Evolutionary conservation across 2,888 invertebrate species (phyloP).

Genomic region (Acleris laterana): DNA sequence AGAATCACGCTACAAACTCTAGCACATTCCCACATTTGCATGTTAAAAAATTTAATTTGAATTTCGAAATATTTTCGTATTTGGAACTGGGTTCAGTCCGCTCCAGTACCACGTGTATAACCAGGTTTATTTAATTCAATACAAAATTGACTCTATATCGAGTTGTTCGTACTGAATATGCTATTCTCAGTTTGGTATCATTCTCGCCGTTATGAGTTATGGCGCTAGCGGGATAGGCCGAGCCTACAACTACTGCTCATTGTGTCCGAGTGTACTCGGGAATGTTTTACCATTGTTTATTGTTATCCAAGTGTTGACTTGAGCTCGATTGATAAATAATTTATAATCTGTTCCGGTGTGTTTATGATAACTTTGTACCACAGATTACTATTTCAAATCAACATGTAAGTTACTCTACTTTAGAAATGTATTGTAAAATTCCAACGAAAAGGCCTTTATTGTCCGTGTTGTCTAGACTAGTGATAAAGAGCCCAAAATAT

Average conservation of each 20-base stretch:
- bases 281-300: constrained; percentile 59
- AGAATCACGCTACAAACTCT: constrained; percentile 8
- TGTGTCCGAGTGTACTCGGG: constrained; percentile 56
- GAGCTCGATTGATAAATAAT: constrained; percentile 40
- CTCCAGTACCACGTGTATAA: constrained; percentile 17
- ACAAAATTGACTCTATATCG: too few species aligned
- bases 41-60: constrained; percentile 18
- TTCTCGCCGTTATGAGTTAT: constrained; percentile 49
- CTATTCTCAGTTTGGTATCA: constrained; percentile 23
- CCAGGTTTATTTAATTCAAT: too few species aligned
- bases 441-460: constrained; percentile 10
- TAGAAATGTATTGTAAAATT: not conserved
- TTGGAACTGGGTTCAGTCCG: constrained; percentile 16
- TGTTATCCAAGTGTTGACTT: constrained; percentile 50
- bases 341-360: constrained; percentile 37
- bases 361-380: constrained; percentile 29
- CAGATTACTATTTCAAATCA: not conserved
- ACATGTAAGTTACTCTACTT: constrained; percentile 21
- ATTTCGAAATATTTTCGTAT: constrained; percentile 11
- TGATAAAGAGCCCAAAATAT: constrained; percentile 49
- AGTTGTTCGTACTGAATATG: too few species aligned
- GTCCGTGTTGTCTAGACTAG: constrained; percentile 55
- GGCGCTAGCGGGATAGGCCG: constrained; percentile 48
- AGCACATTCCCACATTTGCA: constrained; percentile 32
- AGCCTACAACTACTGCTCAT: constrained; percentile 59